Base-by-base conservation (phyloP, 2,888 invertebrate genomes). In the Nephrotoma flavescens region DNA sequence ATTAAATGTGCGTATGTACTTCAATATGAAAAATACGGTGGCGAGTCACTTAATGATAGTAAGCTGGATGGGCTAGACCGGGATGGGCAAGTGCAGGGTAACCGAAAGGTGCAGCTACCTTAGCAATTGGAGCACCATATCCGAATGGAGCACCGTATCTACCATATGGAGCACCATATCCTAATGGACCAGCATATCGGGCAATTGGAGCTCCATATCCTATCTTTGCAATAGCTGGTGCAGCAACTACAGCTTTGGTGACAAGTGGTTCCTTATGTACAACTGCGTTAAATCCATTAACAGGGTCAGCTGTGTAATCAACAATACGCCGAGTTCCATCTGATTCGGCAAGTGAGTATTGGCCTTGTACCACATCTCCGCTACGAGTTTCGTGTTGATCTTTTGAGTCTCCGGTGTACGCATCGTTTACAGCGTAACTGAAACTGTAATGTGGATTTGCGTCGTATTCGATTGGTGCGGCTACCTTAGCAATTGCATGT, bases 241-340 rank as follows among this genome's bases (percentile, higher is more conserved):
- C 88, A 7, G 88, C 88, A 85, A 47, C 86, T 1, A 83, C 6
- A 0, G 84, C 42, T n/a, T 86, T 86, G 52, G 91, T 90, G 45
- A 91, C 89, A 7, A 92, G 89, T 19, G 93, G 92, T 89, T 92
- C 92, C 86, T 92, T 92, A 88, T 92, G 92, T 19, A 93, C 93
- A 84, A 93, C 92, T 87, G 93, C 93, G 89, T 93, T 93, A 92
- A 93, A 93, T 86, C 93, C 93, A 89, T 93, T 92, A 87, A 93
- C 91, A 85, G 93, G 93, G 90, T 93, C 93, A 86, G 93, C 93
- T 86, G 92, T 92, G 90, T 93, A 93, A 89, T 93, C 93, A 11
- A 93, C 93, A 88, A 92, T 91, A 87, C 93, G 92, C 87, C 92
- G 91, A 87, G 92, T 93, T 88, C 93, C 93, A 88, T 93, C 93